Evolutionary conservation across 2,113 vertebrate genomes (phyloP).

Genomic region (Neodon shergylaensis): DNA sequence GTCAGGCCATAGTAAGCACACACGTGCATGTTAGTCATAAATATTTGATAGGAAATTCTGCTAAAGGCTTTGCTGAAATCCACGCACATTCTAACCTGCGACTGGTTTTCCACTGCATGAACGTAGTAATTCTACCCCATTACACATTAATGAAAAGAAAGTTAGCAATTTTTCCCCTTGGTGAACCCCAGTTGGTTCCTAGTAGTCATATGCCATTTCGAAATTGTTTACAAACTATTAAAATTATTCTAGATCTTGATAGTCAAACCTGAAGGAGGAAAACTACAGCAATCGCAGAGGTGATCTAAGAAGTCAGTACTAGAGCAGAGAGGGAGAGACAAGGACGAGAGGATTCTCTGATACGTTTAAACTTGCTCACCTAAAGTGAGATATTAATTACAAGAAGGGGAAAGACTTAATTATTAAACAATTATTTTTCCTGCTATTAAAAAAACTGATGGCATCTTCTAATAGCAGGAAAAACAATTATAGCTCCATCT

Average conservation of each 20-base stretch:
- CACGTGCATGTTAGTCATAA: background rate
- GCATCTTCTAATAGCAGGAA: slow-evolving; percentile 47
- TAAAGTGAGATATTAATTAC: slow-evolving; percentile 37
- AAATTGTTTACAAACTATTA: slow-evolving; percentile 44
- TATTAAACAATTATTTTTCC: slow-evolving; percentile 58
- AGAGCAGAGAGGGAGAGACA: background rate
- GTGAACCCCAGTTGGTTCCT: background rate
- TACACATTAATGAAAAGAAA: background rate
- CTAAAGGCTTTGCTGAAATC: background rate
- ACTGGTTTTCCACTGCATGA: background rate
- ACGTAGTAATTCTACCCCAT: background rate
- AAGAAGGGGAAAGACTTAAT: slow-evolving; percentile 49
- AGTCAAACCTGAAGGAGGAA: slow-evolving; percentile 28
- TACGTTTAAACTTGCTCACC: slow-evolving; percentile 39
- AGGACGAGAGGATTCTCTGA: background rate
- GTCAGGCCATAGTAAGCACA: background rate
- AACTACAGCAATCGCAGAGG: background rate
- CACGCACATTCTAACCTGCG: background rate
- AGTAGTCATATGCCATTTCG: background rate
- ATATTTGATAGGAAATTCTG: background rate
- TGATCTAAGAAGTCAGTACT: background rate
- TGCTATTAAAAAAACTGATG: slow-evolving; percentile 43
- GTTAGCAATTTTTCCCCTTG: background rate
- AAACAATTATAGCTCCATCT: slow-evolving; percentile 47
- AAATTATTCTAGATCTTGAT: slow-evolving; percentile 24